phyloP scores from a whole-genome alignment of 2,888 invertebrate species.

The Odontothrips loti region DNA sequence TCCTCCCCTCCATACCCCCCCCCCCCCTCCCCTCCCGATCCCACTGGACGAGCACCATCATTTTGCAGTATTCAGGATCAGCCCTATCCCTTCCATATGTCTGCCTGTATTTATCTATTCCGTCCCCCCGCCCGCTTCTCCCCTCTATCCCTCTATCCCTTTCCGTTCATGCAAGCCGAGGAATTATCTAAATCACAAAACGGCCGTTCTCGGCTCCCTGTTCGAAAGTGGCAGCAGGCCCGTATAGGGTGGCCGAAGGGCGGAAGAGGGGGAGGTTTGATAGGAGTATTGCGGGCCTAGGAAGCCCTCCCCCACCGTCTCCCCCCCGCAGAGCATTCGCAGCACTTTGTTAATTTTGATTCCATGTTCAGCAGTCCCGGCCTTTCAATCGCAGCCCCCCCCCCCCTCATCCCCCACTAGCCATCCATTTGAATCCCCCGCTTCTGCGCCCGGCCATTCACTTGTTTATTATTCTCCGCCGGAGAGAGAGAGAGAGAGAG shows the following conservation, averaged over 20 bases:
- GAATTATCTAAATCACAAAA: slow-evolving; percentile 21
- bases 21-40: not conserved
- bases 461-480: slow-evolving; percentile 6
- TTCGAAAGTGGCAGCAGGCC: not conserved
- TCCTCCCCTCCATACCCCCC: not conserved
- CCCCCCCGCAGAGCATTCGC: not conserved
- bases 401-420: not conserved
- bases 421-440: not conserved
- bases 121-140: not conserved
- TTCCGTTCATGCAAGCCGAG: slow-evolving; percentile 1
- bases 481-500: not conserved
- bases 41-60: too few relatives aligned
- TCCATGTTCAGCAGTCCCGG: slow-evolving; percentile 7
- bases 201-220: not conserved
- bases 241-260: not conserved
- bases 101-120: too few relatives aligned
- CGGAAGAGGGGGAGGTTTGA: not conserved
- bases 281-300: not conserved
- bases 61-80: too few relatives aligned
- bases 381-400: not conserved
- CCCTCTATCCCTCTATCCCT: not conserved
- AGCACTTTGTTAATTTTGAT: slow-evolving; percentile 20
- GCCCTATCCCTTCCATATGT: too few relatives aligned
- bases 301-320: too few relatives aligned
- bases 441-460: not conserved